These are phyloP conservation scores for Gymnopithys bicolor DNA, from an alignment of 2,797 vertebrate species.

Conservation along the genomic window DNA sequence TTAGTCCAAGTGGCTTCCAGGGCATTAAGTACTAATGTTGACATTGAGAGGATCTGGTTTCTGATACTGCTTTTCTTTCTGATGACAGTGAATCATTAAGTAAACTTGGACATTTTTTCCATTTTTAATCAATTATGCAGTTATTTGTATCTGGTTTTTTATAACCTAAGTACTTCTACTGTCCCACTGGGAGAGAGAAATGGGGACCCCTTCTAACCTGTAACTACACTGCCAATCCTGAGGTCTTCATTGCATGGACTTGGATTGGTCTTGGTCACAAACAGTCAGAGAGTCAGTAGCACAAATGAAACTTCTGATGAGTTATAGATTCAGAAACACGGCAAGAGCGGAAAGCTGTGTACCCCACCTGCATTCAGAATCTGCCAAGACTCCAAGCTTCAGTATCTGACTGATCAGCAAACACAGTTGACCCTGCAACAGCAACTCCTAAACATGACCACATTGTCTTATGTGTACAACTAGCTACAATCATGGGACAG, in stretches of 20 bases:
- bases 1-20: not conserved
- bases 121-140: not conserved
- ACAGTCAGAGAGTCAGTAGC: not conserved
- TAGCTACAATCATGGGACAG: not conserved
- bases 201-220: not conserved
- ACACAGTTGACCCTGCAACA: not conserved
- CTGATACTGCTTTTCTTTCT: not conserved
- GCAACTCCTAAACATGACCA: not conserved
- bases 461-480: accelerated
- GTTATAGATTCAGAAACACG: not conserved
- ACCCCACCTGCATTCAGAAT: not conserved
- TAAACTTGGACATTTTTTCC: not conserved
- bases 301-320: not conserved
- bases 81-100: not conserved
- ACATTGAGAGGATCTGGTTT: not conserved
- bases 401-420: not conserved
- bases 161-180: not conserved
- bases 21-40: not conserved
- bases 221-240: not conserved
- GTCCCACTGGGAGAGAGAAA: not conserved
- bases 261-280: not conserved
- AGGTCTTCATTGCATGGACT: not conserved
- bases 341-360: not conserved
- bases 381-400: not conserved
- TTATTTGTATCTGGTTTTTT: not conserved